Conservation (phyloP, 2,797 vertebrate species). For the Tokudaia muenninki region DNA sequence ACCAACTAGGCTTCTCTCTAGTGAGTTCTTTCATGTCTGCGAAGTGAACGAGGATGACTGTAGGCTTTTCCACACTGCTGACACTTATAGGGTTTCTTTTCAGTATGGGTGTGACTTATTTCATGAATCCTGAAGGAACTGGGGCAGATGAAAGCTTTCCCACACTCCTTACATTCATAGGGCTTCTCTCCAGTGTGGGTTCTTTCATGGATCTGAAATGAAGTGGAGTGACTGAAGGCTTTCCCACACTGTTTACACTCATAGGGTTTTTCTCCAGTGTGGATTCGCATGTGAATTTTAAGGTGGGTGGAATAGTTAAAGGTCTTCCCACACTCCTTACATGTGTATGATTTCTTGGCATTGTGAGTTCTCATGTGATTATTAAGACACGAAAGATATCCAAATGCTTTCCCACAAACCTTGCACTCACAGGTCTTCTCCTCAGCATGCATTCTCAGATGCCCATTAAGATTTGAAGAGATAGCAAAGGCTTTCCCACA, state of each 20-base stretch:
- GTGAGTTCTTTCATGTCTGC: slow-evolving; percentile 47
- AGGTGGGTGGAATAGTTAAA: slow-evolving; percentile 44
- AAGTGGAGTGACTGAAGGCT: slow-evolving; percentile 41
- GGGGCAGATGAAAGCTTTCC: slow-evolving; percentile 39
- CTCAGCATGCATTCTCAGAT: slow-evolving; percentile 56
- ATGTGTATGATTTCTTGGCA: slow-evolving; percentile 22
- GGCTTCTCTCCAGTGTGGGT: slow-evolving; percentile 55
- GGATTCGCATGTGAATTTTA: slow-evolving; percentile 55
- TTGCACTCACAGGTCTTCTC: slow-evolving; percentile 48
- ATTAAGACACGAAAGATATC: slow-evolving; percentile 40
- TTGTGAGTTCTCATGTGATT: slow-evolving; percentile 53
- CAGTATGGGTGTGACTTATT: slow-evolving; percentile 28
- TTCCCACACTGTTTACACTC: slow-evolving; percentile 51
- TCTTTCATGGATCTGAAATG: slow-evolving; percentile 37
- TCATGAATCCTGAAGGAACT: slow-evolving; percentile 62
- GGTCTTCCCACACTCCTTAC: slow-evolving; percentile 54
- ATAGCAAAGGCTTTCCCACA: slow-evolving; percentile 68
- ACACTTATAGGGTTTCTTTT: slow-evolving; percentile 59
- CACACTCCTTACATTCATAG: slow-evolving; percentile 36
- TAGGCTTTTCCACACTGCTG: slow-evolving; percentile 63
- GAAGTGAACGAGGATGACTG: slow-evolving; percentile 31
- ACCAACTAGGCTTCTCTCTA: neutral
- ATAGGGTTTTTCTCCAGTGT: slow-evolving; percentile 64
- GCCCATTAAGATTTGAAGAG: slow-evolving; percentile 55
- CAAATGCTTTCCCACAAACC: slow-evolving; percentile 45